Percentiles rank a stretch among this genome's conserved stretches.
phyloP scores from a whole-genome alignment of 2,113 vertebrate genomes.

The Genyomyrus donnyi region DNA sequence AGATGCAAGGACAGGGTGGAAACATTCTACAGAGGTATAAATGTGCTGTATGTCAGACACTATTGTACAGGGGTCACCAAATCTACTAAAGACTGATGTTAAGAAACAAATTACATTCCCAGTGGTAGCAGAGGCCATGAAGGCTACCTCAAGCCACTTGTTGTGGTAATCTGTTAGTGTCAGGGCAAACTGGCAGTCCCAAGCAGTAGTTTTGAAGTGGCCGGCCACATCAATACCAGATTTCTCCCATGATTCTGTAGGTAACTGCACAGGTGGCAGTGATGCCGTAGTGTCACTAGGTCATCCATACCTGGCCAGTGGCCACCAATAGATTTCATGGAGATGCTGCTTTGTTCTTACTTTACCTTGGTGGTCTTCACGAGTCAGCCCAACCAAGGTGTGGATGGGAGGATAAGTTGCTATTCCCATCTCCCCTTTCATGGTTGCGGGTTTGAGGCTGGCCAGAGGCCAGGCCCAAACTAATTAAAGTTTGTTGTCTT shows the following conservation, averaged over 20 bases:
- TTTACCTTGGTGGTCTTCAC: background rate
- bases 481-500: too few species aligned
- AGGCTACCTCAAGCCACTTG: background rate
- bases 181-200: background rate
- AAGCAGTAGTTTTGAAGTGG: background rate
- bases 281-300: background rate
- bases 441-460: too few species aligned
- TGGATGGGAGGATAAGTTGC: background rate
- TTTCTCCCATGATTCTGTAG: background rate
- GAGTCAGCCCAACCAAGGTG: background rate
- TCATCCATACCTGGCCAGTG: background rate
- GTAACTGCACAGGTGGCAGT: background rate
- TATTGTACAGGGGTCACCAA: too few species aligned
- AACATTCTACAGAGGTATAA: background rate
- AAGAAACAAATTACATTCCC: too few species aligned
- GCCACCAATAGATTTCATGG: background rate
- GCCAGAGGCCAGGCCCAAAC: too few species aligned
- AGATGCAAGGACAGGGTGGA: background rate
- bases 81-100: too few species aligned
- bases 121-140: background rate
- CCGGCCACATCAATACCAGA: background rate
- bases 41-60: background rate
- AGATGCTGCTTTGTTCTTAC: background rate
- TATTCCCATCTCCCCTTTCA: too few species aligned
- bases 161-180: background rate